A percentile compares a stretch with the other conserved stretches of the same genome.
Conservation (phyloP, 2,797 vertebrate genomes). For the Sorex maritimensis region DNA sequence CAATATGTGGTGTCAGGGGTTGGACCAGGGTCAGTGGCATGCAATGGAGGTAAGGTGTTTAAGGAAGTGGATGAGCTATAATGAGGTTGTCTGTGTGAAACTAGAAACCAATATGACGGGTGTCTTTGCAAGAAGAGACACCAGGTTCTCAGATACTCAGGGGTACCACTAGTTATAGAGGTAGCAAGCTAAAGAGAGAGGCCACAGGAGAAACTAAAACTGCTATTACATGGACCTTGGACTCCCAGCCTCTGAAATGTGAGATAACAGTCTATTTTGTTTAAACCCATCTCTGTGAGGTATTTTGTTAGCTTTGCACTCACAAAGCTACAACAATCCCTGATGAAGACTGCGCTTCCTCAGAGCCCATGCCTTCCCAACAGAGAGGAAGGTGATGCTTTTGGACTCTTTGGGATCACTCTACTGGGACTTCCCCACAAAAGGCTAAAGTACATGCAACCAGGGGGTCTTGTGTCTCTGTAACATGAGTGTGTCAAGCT, state of each 20-base stretch:
- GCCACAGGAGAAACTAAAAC: background rate
- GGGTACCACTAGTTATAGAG: background rate
- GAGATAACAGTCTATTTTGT: background rate
- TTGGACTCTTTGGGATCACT: background rate
- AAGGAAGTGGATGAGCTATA: conserved; percentile 29
- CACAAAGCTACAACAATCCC: background rate
- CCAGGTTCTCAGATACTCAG: fast-evolving
- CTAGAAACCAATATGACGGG: background rate
- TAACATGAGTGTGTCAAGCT: background rate
- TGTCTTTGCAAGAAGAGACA: background rate
- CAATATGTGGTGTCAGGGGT: too few species aligned
- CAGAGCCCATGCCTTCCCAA: background rate
- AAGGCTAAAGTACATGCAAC: background rate
- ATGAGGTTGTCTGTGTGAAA: background rate
- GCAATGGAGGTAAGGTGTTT: background rate
- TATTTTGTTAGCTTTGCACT: background rate
- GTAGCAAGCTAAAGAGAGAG: background rate
- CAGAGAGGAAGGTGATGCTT: background rate
- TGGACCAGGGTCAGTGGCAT: too few species aligned
- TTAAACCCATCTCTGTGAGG: background rate
- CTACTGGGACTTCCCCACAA: background rate
- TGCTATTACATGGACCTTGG: background rate
- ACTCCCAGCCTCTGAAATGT: background rate
- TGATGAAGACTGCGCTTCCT: background rate
- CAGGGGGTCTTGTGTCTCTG: background rate